These are phyloP conservation scores for Siphonodentalium dalli DNA, from an alignment of 2,888 invertebrate species.

Conservation along the genomic window DNA sequence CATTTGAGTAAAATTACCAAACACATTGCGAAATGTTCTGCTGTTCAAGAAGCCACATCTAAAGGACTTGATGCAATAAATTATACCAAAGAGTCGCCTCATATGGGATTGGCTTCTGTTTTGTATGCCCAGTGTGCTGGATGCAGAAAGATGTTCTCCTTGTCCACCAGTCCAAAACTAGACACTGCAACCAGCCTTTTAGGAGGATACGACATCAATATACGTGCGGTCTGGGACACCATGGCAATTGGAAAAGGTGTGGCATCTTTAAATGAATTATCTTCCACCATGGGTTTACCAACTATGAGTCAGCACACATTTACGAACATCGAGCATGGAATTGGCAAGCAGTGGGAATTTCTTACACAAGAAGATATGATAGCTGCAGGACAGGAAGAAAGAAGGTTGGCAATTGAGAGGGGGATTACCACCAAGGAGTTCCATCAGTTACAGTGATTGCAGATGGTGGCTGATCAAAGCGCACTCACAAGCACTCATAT, in stretches of 20 bases:
- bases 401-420: conserved; percentile 18
- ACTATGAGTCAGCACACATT: conserved; percentile 10
- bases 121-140: conserved; percentile 3
- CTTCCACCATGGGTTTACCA: conserved; percentile 19
- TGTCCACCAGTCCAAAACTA: conserved; percentile 8
- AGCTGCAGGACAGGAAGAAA: conserved; percentile 22
- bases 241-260: conserved; percentile 21
- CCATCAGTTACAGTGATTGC: conserved; percentile 23
- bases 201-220: conserved; percentile 24
- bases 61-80: no score
- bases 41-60: no score
- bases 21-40: no score
- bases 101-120: conserved; percentile 2
- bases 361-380: conserved; percentile 12
- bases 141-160: background rate
- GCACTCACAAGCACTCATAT: conserved; percentile 18
- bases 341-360: conserved; percentile 18
- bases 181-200: no score
- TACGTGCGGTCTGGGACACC: conserved; percentile 27
- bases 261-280: conserved; percentile 18
- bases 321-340: conserved; percentile 9
- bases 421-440: conserved; percentile 23
- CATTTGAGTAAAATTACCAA: no score
- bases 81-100: no score
- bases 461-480: conserved; percentile 21